Evolutionary conservation across 37 sponge, comb jelly and placozoan genomes (phyloP).

Genomic region (Amphimedon queenslandica): DNA sequence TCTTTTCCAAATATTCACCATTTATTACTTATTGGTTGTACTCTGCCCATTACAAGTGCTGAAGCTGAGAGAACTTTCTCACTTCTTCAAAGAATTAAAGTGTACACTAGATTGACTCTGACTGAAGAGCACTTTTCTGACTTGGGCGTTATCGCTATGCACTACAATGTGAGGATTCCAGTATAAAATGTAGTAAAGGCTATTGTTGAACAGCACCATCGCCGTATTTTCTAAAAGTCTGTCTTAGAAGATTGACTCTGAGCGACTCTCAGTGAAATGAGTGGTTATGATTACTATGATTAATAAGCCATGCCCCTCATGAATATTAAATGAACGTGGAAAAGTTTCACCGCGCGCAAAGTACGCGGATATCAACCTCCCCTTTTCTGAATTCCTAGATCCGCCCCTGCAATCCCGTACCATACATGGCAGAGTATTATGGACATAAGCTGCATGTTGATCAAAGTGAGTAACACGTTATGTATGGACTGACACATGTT

Average conservation of each 20-base stretch:
- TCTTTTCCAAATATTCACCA: constrained; percentile 42
- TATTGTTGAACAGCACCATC: constrained; percentile 28
- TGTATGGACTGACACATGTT: too few species aligned
- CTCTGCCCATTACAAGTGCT: constrained; percentile 51
- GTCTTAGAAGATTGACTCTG: constrained; percentile 25
- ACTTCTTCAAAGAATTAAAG: constrained; percentile 25
- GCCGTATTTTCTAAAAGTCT: constrained; percentile 32
- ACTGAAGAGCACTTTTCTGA: constrained; percentile 30
- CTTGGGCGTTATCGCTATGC: constrained; percentile 38
- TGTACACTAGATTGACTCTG: constrained; percentile 36
- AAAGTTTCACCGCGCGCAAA: neutral
- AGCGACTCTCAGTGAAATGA: neutral
- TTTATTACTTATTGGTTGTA: constrained; percentile 44
- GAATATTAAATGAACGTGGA: neutral
- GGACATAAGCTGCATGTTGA: too few species aligned
- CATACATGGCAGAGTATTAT: too few species aligned
- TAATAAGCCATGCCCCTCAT: neutral
- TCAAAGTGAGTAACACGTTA: too few species aligned
- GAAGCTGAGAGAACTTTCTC: constrained; percentile 28
- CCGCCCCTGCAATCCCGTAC: neutral
- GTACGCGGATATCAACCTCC: neutral
- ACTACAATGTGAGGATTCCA: constrained; percentile 29
- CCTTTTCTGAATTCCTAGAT: neutral
- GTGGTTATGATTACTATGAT: neutral
- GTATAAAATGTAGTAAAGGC: constrained; percentile 33